Base-by-base conservation (phyloP, 2,888 invertebrate genomes). In the Geophilus truncorum region DNA sequence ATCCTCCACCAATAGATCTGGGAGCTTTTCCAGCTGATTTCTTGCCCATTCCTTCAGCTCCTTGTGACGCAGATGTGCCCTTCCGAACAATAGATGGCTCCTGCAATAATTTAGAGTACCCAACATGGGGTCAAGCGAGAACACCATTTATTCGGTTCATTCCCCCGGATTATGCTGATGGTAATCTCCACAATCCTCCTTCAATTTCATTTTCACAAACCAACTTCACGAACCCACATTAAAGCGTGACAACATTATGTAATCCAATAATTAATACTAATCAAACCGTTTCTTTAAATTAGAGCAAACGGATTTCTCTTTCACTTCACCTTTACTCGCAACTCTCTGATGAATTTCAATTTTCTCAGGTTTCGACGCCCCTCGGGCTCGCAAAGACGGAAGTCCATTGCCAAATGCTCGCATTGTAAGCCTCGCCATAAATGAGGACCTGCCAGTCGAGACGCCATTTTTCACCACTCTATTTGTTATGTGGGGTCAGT, bases 371-470 rank as follows among this genome's bases (percentile, higher is more conserved):
- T 51, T 79, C 57, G 79, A 51, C 25, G 57, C 57, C 15, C 79
- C 57, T 1, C 18, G 79, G 18, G 79, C 79, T 10, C 23, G 51
- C 23, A 79, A 32, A 79, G 79, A 79, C 28, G 79, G 79, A 28
- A 23, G 21, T 9, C 51, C 79, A 40, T 88, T 96, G 82, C 96
- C 96, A 0, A 89, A 92, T 81, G 92, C 96, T 0, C 91, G 96
- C 75, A 90, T 95, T 77, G 95, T 96, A 18, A 96, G 96, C 18
- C 91, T 95, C 79, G 94, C 94, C 45, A 93, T 96, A 91, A 96
- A 96, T 87, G 94, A 95, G 40, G 96, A 96, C 85, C 94, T 95
- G 84, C 95, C 95, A 57, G 95, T 92, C 89, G 96, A 96, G 86
- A 96, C 28, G 96, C 88, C 95, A 95, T 88, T 95, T 95, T 32